These are phyloP conservation scores for Megalops atlanticus DNA, from an alignment of 2,113 vertebrate species.

Conservation along the genomic window DNA sequence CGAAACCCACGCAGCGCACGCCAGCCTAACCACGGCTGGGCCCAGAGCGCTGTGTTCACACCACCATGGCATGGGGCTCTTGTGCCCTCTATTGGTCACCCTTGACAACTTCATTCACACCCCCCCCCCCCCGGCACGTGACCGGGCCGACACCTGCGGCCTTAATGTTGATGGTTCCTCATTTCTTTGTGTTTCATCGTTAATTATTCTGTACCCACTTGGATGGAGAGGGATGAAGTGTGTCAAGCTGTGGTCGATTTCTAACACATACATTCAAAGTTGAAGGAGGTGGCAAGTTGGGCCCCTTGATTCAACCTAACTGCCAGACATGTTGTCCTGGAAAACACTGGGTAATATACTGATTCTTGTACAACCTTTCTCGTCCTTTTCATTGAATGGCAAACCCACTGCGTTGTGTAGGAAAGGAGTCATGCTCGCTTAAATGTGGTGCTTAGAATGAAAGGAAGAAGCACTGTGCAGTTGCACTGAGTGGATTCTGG, in stretches of 20 bases:
- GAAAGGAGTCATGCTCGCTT: neutral
- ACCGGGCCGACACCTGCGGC: neutral
- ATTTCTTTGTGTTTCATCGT: neutral
- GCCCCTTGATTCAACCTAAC: neutral
- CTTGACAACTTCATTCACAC: neutral
- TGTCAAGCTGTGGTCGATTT: neutral
- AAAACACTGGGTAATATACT: no score
- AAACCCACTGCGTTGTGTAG: neutral
- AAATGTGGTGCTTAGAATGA: neutral
- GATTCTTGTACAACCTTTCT: neutral
- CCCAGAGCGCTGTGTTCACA: neutral
- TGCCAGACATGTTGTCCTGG: neutral
- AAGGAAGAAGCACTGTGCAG: no score
- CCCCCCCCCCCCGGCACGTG: neutral
- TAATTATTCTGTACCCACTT: neutral
- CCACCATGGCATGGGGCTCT: neutral
- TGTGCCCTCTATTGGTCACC: constrained; percentile 23
- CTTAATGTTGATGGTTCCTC: neutral
- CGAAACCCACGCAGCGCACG: constrained; percentile 22
- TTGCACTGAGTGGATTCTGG: neutral
- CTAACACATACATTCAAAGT: neutral
- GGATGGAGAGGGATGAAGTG: neutral
- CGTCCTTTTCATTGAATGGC: neutral
- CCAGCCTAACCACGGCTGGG: neutral
- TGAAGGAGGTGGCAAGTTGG: neutral